A percentile compares a stretch with the other conserved stretches of the same genome.
phyloP scores from a whole-genome alignment of 2,113 vertebrate genomes.

The Rhegmatorhina hoffmannsi region DNA sequence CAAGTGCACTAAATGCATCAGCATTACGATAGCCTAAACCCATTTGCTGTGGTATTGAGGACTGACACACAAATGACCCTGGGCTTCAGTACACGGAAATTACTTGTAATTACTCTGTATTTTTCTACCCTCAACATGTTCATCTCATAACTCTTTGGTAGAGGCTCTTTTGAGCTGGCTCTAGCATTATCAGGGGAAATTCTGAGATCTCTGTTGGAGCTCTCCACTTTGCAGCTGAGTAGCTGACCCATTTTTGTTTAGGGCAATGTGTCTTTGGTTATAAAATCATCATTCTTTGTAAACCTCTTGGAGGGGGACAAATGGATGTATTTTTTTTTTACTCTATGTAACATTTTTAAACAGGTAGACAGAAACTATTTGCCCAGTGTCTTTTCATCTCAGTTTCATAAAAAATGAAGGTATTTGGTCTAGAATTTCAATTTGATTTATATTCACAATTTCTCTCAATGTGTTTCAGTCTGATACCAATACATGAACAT shows the following conservation, averaged over 20 bases:
- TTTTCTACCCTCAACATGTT: constrained; percentile 35
- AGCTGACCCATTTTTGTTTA: constrained; percentile 43
- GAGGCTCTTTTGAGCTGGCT: constrained; percentile 10
- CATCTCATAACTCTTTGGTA: constrained; percentile 26
- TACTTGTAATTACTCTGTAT: constrained; percentile 58
- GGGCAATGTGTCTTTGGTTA: constrained; percentile 56
- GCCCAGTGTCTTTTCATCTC: constrained; percentile 64
- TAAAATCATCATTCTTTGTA: constrained; percentile 65
- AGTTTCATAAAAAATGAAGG: constrained; percentile 59
- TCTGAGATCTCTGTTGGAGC: constrained; percentile 35
- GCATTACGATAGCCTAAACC: not conserved
- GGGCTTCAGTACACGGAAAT: constrained; percentile 46
- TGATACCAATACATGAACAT: constrained; percentile 17
- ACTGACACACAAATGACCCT: constrained; percentile 28
- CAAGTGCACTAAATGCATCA: not conserved
- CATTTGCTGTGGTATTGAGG: constrained; percentile 57
- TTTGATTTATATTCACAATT: constrained; percentile 61
- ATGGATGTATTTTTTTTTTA: constrained; percentile 52
- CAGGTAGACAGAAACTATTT: constrained; percentile 37
- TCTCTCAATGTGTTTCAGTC: constrained; percentile 4
- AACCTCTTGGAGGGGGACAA: constrained; percentile 19
- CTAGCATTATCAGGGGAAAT: constrained; percentile 11
- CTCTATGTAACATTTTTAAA: constrained; percentile 51
- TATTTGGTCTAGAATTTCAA: constrained; percentile 41
- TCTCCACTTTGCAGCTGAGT: constrained; percentile 25